A percentile compares a stretch with the other conserved stretches of the same genome.
These are phyloP conservation scores for Hypotaenidia philippensis DNA, from an alignment of 2,797 vertebrate species.

Conservation along the genomic window DNA sequence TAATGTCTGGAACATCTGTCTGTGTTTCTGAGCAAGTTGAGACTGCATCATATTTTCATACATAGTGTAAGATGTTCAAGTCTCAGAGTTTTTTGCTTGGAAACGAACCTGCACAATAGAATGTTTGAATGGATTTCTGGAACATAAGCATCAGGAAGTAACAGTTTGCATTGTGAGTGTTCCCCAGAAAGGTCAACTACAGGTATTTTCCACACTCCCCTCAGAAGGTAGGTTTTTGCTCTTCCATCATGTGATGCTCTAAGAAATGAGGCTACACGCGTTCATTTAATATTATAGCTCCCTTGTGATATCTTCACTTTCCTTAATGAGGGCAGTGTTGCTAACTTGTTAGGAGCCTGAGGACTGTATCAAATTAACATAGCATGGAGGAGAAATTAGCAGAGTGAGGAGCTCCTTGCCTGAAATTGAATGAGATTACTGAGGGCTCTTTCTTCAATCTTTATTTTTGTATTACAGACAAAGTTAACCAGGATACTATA, in stretches of 20 bases:
- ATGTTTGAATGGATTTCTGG: not conserved
- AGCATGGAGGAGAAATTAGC: slow-evolving; percentile 27
- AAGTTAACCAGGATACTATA: not conserved
- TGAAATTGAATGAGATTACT: slow-evolving; percentile 18
- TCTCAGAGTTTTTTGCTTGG: not conserved
- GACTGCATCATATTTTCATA: not conserved
- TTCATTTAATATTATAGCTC: slow-evolving; percentile 29
- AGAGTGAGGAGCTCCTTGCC: not conserved
- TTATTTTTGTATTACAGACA: not conserved
- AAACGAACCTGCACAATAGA: not conserved
- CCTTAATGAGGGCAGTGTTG: slow-evolving; percentile 54
- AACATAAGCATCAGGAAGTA: not conserved
- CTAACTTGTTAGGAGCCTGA: slow-evolving; percentile 54
- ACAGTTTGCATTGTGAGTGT: not conserved
- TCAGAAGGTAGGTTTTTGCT: slow-evolving; percentile 34
- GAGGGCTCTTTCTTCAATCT: not conserved
- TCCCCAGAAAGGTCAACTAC: not conserved
- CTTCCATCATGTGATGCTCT: not conserved
- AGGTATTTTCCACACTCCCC: not conserved
- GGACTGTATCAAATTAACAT: slow-evolving; percentile 48
- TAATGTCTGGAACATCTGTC: not conserved
- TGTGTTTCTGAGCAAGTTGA: not conserved
- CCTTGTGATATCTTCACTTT: slow-evolving; percentile 27
- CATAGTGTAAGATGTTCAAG: not conserved
- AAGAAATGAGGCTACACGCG: slow-evolving; percentile 24